Conservation (phyloP, 1,140 invertebrate genomes). For the Panonychus citri region DNA sequence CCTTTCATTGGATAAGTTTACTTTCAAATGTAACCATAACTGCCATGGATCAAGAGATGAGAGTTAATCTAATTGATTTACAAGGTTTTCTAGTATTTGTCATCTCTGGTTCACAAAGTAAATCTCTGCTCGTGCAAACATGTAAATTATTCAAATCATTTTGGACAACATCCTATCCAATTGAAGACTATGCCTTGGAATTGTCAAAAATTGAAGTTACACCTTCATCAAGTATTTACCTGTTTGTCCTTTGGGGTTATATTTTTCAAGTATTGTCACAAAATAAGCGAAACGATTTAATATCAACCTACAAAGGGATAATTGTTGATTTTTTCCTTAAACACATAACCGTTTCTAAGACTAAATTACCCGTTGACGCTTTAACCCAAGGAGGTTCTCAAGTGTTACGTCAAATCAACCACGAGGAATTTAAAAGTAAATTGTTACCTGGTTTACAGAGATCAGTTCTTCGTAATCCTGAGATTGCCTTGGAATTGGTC, state of each 20-base stretch:
- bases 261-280: background rate
- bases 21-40: background rate
- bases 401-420: constrained; percentile 35
- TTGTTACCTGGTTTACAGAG: constrained; percentile 67
- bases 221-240: background rate
- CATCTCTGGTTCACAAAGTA: background rate
- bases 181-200: background rate
- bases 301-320: background rate
- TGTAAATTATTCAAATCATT: background rate
- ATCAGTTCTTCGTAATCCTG: constrained; percentile 74
- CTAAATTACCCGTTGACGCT: background rate
- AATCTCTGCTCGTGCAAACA: background rate
- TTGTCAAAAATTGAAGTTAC: background rate
- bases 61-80: background rate
- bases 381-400: background rate
- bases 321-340: background rate
- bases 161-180: background rate
- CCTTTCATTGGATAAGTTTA: background rate
- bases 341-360: background rate
- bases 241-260: background rate
- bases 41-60: background rate
- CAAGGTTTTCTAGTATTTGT: background rate
- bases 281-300: background rate
- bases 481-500: constrained; percentile 46
- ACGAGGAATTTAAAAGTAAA: constrained; percentile 45